Evolutionary conservation across 2,113 vertebrate species (phyloP).

Genomic region (Tragelaphus scriptus): DNA sequence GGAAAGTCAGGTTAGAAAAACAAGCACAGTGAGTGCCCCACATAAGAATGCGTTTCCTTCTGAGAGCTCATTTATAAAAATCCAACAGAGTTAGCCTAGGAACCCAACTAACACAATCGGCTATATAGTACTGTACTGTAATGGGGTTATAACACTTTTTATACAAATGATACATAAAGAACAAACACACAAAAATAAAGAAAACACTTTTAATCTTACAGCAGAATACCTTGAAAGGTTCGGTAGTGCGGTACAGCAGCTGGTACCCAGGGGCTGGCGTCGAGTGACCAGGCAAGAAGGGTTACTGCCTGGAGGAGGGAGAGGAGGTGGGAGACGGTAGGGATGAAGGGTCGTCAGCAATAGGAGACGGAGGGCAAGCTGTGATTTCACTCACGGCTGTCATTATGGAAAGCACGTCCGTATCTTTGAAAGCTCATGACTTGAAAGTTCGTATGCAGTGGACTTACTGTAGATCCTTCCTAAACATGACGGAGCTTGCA

Average conservation of each 20-base stretch:
- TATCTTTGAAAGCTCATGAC: neutral
- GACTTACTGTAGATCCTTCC: neutral
- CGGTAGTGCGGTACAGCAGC: neutral
- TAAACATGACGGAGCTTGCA: neutral
- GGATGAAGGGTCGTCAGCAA: neutral
- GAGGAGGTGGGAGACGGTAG: neutral
- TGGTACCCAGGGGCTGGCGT: neutral
- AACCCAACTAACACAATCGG: neutral
- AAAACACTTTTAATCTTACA: neutral
- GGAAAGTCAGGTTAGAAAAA: neutral
- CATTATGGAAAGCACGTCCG: fast-evolving
- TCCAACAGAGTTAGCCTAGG: neutral
- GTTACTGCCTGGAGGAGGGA: neutral
- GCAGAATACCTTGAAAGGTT: neutral
- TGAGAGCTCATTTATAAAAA: neutral
- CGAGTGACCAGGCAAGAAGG: neutral
- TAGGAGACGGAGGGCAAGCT: neutral
- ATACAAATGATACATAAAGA: neutral
- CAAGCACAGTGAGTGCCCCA: neutral
- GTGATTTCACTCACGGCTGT: neutral
- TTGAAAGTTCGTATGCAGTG: neutral
- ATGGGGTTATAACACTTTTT: neutral
- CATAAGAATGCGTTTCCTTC: neutral
- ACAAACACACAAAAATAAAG: neutral
- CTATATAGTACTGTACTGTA: neutral